Conservation (phyloP, 2,797 vertebrate species). For the Ateles fusciceps region DNA sequence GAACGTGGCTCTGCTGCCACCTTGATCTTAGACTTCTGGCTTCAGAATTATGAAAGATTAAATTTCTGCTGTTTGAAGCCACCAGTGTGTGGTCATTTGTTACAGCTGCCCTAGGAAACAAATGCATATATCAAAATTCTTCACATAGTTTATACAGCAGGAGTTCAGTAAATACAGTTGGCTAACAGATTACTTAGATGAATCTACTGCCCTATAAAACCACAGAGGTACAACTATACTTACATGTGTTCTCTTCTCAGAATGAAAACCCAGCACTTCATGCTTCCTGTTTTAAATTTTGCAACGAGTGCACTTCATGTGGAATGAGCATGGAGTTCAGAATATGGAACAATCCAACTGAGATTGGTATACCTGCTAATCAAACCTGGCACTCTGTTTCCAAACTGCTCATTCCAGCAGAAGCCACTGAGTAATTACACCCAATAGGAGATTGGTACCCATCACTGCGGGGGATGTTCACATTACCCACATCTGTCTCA, state of each 20-base stretch:
- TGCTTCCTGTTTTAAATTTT: constrained; percentile 33
- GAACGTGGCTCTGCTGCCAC: background rate
- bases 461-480: too few species aligned
- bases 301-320: background rate
- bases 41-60: background rate
- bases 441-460: background rate
- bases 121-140: background rate
- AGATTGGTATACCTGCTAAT: background rate
- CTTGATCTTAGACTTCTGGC: background rate
- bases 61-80: background rate
- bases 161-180: background rate
- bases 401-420: background rate
- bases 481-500: background rate
- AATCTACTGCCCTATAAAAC: background rate
- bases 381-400: background rate
- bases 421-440: background rate
- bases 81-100: background rate
- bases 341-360: fast-evolving
- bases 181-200: background rate
- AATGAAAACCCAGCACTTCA: background rate
- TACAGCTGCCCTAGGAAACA: background rate
- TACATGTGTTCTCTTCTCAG: background rate
- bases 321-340: background rate
- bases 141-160: background rate
- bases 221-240: background rate